A percentile compares a stretch with the other conserved stretches of the same genome.
These are phyloP conservation scores for Spatulosminthurus flaviceps DNA, from an alignment of 2,888 invertebrate species.

Conservation along the genomic window DNA sequence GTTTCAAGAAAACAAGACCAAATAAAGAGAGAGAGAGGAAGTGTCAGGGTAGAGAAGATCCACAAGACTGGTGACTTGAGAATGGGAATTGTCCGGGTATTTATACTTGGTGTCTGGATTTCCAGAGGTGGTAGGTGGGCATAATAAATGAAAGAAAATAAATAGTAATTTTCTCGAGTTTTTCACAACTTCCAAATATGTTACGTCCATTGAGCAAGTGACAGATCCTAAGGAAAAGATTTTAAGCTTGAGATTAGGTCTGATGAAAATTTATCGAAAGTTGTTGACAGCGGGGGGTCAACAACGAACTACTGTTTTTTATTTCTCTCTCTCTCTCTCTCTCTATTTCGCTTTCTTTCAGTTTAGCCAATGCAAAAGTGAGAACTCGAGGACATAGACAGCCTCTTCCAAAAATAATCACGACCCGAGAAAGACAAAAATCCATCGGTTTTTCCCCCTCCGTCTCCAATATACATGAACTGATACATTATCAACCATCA, in stretches of 20 bases:
- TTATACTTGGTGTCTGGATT: constrained; percentile 39
- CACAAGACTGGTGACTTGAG: constrained; percentile 25
- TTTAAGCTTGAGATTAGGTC: constrained; percentile 55
- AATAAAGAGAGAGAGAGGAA: not conserved
- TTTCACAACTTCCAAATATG: constrained; percentile 49
- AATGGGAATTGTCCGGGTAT: constrained; percentile 27
- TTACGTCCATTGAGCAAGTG: constrained; percentile 24
- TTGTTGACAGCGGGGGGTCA: constrained; percentile 19
- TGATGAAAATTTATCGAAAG: constrained; percentile 62
- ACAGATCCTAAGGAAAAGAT: constrained; percentile 46
- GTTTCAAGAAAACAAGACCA: not conserved
- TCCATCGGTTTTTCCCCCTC: not conserved
- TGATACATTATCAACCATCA: not conserved
- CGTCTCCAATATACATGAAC: not conserved
- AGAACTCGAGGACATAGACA: constrained; percentile 1
- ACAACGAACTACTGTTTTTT: not conserved
- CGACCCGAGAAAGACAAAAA: constrained; percentile 11
- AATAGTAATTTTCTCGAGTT: constrained; percentile 43
- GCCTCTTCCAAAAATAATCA: constrained; percentile 18
- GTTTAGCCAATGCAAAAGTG: not conserved
- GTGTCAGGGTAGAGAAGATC: constrained; percentile 17
- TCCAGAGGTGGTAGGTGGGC: constrained; percentile 36
- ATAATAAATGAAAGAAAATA: constrained; percentile 46
- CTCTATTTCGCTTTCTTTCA: too few species aligned
- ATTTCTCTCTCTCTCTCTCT: too few species aligned